phyloP scores from a whole-genome alignment of 2,888 invertebrate genomes.

The Macropis europaea region DNA sequence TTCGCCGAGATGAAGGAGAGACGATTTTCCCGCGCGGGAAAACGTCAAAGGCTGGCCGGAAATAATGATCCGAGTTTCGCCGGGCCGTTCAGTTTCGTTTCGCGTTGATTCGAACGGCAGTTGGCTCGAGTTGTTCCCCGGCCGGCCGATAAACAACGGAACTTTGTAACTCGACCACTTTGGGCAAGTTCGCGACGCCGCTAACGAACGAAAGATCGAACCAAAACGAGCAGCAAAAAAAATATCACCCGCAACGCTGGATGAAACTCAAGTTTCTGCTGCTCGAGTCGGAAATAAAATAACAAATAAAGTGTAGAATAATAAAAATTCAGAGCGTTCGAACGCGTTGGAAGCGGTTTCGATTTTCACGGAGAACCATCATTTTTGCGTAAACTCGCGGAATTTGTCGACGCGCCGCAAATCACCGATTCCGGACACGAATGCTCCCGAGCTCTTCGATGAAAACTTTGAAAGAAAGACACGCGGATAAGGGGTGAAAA shows the following conservation, averaged over 20 bases:
- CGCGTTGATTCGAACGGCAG: too few relatives aligned
- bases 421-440: constrained; percentile 33
- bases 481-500: not conserved
- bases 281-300: too few relatives aligned
- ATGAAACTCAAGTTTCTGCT: not conserved
- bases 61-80: too few relatives aligned
- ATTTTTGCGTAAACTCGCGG: constrained; percentile 25
- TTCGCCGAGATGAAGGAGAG: too few relatives aligned
- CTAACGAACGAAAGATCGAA: not conserved
- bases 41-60: too few relatives aligned
- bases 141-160: constrained; percentile 3
- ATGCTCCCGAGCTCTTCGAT: constrained; percentile 7
- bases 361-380: constrained; percentile 8
- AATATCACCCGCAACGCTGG: not conserved
- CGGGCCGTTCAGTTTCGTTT: too few relatives aligned
- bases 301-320: not conserved
- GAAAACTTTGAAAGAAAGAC: constrained; percentile 25
- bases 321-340: too few relatives aligned
- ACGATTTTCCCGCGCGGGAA: too few relatives aligned
- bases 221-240: not conserved
- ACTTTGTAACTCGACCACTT: not conserved
- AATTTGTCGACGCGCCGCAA: not conserved
- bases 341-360: too few relatives aligned
- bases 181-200: not conserved
- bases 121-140: constrained; percentile 2